These are phyloP conservation scores for Plutella xylostella DNA, from an alignment of 2,888 invertebrate genomes.

Conservation along the genomic window DNA sequence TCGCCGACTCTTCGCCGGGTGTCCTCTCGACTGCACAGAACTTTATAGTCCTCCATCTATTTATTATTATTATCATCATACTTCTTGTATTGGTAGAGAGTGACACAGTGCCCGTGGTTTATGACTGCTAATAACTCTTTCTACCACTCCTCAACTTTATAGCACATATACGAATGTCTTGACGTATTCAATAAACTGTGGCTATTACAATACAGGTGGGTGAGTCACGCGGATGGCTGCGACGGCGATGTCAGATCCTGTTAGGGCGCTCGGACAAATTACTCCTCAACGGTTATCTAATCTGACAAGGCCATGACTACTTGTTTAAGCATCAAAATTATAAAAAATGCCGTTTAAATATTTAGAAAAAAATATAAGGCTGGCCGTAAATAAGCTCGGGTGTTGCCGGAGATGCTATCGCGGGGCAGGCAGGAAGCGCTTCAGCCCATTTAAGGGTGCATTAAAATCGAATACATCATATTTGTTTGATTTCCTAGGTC, in stretches of 20 bases:
- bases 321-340: slow-evolving; percentile 49
- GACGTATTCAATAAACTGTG: slow-evolving; percentile 29
- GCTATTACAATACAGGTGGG: not conserved
- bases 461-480: slow-evolving; percentile 72
- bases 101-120: slow-evolving; percentile 44
- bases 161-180: slow-evolving; percentile 21
- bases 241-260: slow-evolving; percentile 23
- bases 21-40: slow-evolving; percentile 27
- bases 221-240: too few species aligned
- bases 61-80: slow-evolving; percentile 43
- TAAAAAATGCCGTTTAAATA: slow-evolving; percentile 50
- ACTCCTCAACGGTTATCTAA: slow-evolving; percentile 40
- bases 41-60: slow-evolving; percentile 42
- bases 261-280: slow-evolving; percentile 36
- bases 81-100: slow-evolving; percentile 33
- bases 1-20: slow-evolving; percentile 35
- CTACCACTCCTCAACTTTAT: slow-evolving; percentile 43
- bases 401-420: slow-evolving; percentile 48
- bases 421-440: slow-evolving; percentile 61
- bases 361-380: slow-evolving; percentile 35
- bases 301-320: slow-evolving; percentile 46
- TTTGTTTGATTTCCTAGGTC: slow-evolving; percentile 71
- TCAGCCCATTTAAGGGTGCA: slow-evolving; percentile 69
- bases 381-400: slow-evolving; percentile 54
- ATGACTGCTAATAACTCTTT: slow-evolving; percentile 45